A percentile compares a stretch with the other conserved stretches of the same genome.
Conservation (phyloP, 1,140 invertebrate genomes). For the Euborellia annulipes region DNA sequence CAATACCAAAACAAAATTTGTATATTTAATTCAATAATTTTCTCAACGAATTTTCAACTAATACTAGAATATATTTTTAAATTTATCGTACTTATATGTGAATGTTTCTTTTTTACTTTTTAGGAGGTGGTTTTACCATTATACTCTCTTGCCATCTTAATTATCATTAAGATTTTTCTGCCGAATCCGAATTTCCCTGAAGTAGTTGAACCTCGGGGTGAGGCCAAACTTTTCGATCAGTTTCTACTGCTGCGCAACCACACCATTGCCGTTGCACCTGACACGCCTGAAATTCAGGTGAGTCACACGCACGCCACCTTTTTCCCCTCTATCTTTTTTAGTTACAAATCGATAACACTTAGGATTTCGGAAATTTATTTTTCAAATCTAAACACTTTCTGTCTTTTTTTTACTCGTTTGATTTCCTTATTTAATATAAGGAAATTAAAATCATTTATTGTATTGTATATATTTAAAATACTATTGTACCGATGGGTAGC, state of each 20-base stretch:
- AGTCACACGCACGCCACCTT: constrained; percentile 12
- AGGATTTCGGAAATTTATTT: neutral
- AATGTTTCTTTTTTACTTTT: constrained; percentile 18
- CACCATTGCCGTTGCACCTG: constrained; percentile 48
- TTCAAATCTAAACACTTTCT: constrained; percentile 8
- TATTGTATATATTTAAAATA: neutral
- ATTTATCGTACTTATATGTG: too few species aligned
- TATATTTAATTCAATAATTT: too few species aligned
- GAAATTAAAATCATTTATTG: neutral
- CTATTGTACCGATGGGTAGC: too few species aligned
- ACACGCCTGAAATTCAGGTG: constrained; percentile 45
- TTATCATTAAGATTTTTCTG: constrained; percentile 50
- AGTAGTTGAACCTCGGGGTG: constrained; percentile 38
- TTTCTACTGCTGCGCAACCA: constrained; percentile 41
- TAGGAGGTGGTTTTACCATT: constrained; percentile 58
- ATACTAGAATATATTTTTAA: too few species aligned
- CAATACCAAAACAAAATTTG: too few species aligned
- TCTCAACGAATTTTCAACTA: too few species aligned
- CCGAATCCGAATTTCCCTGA: constrained; percentile 58
- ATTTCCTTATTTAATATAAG: neutral
- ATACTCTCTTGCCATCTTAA: constrained; percentile 51
- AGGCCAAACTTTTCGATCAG: constrained; percentile 40
- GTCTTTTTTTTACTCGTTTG: constrained; percentile 3
- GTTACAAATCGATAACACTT: neutral
- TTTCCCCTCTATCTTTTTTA: too few species aligned